phyloP scores from a whole-genome alignment of 2,888 invertebrate species.

The Tenthredo scrophulariae region DNA sequence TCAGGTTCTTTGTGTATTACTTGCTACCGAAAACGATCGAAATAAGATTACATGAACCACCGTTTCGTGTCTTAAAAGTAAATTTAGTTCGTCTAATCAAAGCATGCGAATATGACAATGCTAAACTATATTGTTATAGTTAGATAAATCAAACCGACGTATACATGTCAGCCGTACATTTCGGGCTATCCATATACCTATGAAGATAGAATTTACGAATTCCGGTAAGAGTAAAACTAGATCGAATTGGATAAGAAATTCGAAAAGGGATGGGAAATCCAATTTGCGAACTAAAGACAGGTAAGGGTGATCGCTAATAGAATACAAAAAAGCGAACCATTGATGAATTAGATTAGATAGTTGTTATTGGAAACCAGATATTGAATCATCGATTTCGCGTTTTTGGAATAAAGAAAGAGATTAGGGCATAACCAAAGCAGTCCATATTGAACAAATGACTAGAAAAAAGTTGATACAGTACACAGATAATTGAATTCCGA shows the following conservation, averaged over 20 bases:
- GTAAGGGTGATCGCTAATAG: neutral
- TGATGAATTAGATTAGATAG: neutral
- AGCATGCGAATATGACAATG: neutral
- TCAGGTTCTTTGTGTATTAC: neutral
- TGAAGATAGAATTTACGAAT: neutral
- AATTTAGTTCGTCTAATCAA: neutral
- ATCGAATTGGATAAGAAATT: neutral
- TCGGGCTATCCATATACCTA: neutral
- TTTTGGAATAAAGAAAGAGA: neutral
- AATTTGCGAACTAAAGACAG: neutral
- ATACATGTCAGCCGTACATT: neutral
- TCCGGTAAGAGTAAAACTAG: neutral
- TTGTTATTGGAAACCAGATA: neutral
- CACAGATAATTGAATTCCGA: neutral
- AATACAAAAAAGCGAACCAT: neutral
- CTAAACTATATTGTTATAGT: neutral
- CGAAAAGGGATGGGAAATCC: neutral
- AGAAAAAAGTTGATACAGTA: neutral
- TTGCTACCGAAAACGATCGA: neutral
- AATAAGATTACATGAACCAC: neutral
- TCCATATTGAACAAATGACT: slow-evolving; percentile 1
- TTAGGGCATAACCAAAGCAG: neutral
- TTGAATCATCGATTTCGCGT: neutral
- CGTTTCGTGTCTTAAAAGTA: neutral
- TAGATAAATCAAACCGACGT: neutral